A percentile compares a stretch with the other conserved stretches of the same genome.
Evolutionary conservation across 2,888 invertebrate species (phyloP).

Genomic region (Callyntrura guangdongensis): DNA sequence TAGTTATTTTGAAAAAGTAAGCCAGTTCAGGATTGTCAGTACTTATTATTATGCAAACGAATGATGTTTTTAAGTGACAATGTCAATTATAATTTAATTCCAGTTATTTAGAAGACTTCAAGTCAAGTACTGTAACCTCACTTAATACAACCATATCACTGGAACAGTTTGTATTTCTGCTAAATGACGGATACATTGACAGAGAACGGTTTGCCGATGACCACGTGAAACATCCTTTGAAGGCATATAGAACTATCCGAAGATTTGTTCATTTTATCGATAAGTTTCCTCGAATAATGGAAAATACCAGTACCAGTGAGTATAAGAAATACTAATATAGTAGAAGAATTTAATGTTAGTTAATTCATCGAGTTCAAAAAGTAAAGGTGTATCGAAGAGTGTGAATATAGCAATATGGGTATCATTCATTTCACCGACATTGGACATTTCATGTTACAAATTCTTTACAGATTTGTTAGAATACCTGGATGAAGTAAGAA

Average conservation of each 20-base stretch:
- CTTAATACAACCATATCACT: constrained; percentile 38
- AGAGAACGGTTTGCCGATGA: constrained; percentile 46
- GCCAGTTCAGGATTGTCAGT: background rate
- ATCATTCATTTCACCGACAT: too few relatives aligned
- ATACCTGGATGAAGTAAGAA: background rate
- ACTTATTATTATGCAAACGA: background rate
- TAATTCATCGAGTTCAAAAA: too few relatives aligned
- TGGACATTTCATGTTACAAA: too few relatives aligned
- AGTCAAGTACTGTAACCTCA: constrained; percentile 28
- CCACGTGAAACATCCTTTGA: constrained; percentile 71
- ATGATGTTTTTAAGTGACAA: background rate
- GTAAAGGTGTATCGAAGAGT: too few relatives aligned
- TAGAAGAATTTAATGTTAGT: background rate
- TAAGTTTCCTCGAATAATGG: constrained; percentile 33
- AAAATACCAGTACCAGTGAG: background rate
- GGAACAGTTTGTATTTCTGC: constrained; percentile 52
- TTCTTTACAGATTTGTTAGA: constrained; percentile 9
- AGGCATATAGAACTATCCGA: constrained; percentile 66
- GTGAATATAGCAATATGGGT: too few relatives aligned
- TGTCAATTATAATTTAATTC: background rate
- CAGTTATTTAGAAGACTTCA: constrained; percentile 68
- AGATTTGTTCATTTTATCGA: constrained; percentile 51
- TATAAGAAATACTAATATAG: background rate
- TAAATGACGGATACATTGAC: constrained; percentile 45
- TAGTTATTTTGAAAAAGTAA: constrained; percentile 20